A percentile compares a stretch with the other conserved stretches of the same genome.
Evolutionary conservation across 2,113 vertebrate genomes (phyloP).

Genomic region (Anguilla japonica): DNA sequence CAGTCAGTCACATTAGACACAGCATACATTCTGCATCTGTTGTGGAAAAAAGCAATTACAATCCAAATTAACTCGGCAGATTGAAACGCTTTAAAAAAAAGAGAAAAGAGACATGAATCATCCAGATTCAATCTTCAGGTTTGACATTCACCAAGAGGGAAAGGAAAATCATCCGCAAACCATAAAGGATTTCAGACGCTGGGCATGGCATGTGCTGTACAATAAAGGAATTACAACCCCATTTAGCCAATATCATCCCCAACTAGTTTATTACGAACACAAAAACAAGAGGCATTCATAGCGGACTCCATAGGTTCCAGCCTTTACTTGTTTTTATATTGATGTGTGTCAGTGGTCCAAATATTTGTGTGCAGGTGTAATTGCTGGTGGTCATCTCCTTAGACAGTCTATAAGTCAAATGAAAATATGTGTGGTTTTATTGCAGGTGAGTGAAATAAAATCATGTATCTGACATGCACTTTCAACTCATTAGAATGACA

Average conservation of each 20-base stretch:
- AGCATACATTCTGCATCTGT: conserved; percentile 4
- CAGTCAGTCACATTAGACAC: conserved; percentile 4
- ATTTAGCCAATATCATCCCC: not conserved
- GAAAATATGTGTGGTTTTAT: not conserved
- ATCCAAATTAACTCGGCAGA: not conserved
- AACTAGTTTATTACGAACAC: not conserved
- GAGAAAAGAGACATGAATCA: conserved; percentile 1
- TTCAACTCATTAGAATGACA: not conserved
- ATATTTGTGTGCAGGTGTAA: not conserved
- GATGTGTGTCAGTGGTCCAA: not conserved
- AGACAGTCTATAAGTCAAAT: not conserved
- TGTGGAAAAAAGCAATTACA: conserved; percentile 11
- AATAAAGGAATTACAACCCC: conserved; percentile 1
- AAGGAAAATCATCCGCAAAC: not conserved
- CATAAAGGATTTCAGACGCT: not conserved
- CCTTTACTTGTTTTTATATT: not conserved
- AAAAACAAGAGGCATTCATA: not conserved
- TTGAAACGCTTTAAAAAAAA: not conserved
- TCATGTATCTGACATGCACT: not conserved
- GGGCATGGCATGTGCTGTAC: not conserved
- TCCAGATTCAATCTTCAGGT: not conserved
- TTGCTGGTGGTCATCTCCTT: not conserved
- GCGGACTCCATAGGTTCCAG: not conserved
- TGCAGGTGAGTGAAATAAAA: not conserved
- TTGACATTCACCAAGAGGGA: not conserved